phyloP scores from a whole-genome alignment of 2,797 vertebrate genomes.

The Acomys russatus region DNA sequence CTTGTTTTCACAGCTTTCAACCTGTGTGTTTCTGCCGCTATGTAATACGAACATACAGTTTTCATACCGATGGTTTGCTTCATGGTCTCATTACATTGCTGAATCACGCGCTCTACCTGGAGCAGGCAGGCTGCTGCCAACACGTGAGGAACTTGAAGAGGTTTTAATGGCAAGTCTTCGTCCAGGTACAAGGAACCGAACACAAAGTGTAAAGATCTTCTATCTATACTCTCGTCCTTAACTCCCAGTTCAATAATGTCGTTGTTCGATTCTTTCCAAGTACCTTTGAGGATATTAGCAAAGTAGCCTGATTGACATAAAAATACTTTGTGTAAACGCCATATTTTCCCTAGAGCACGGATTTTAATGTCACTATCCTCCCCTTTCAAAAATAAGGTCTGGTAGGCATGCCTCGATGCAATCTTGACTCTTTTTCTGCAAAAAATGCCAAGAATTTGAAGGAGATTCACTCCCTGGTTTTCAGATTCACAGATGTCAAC shows the following conservation, averaged over 20 bases:
- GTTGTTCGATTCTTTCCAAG: background rate
- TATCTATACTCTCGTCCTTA: conserved; percentile 23
- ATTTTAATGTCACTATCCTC: conserved; percentile 58
- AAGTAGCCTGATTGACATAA: conserved; percentile 59
- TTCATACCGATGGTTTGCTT: conserved; percentile 94
- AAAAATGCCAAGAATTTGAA: background rate
- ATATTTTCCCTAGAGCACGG: conserved; percentile 7
- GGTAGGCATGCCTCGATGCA: conserved; percentile 20
- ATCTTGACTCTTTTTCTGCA: background rate
- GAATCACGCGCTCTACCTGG: conserved; percentile 95
- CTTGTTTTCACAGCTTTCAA: conserved; percentile 94
- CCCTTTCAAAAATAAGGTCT: conserved; percentile 53
- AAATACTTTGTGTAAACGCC: conserved; percentile 63
- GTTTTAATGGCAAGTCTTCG: conserved; percentile 93
- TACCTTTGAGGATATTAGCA: background rate
- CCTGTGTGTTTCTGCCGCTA: conserved; percentile 93
- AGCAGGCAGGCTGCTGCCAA: conserved; percentile 96
- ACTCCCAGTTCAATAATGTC: conserved; percentile 25
- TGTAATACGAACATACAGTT: conserved; percentile 94
- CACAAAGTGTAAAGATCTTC: conserved; percentile 92
- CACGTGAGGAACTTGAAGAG: conserved; percentile 93
- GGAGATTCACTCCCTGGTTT: background rate
- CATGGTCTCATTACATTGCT: conserved; percentile 96
- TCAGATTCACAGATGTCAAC: background rate
- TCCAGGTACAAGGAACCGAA: conserved; percentile 96